Base-by-base conservation (phyloP, 2,797 vertebrate genomes). In the Cygnus olor region DNA sequence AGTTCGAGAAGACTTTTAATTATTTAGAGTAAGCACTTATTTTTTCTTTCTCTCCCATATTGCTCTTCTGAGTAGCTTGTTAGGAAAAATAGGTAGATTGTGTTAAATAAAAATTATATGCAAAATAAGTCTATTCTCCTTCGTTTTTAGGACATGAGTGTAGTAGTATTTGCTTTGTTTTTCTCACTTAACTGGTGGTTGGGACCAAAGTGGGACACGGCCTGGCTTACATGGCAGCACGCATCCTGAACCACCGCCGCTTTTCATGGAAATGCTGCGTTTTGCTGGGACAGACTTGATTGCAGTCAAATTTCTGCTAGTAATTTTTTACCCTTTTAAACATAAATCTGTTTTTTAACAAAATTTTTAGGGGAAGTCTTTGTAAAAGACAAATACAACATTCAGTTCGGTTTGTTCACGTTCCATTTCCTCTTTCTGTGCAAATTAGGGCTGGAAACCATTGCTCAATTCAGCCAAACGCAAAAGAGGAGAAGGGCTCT, bases 381-480 rank as follows among this genome's bases (percentile, higher is more conserved):
- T 65, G 24, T 60, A 40, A 68, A 85, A 78, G 42, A 40, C 61
- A 81, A 82, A 42, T 72, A 63, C 88, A 92, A 34, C 40, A 40
- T 54, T 57, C 40, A 2, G 14, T 56, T 93, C 68, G 57, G 17
- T 90, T 95, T 76, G 34, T 19, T 88, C 9, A 3, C 66, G 38
- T 65, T 91, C 73, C 40, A 6, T 69, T 96, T 93, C 83, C 42
- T 56, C 60, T 90, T 93, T 88, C 70, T 73, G 44, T 25, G 7
- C 61, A 85, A 93, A 68, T 71, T 82, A 19, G 47, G 42, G 11
- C 66, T 85, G 74, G 71, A 90, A 94, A 87, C 44, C 18, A 4
- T 83, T 85, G 74, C 61, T 90, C 38, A 68, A 14, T 86, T 86
- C 34, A 38, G 65, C 40, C 57, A 88, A 42, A 51, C 32, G 38